Percentiles rank a stretch among this genome's conserved stretches.
phyloP scores from a whole-genome alignment of 2,113 vertebrate genomes.

The Osmerus eperlanus region DNA sequence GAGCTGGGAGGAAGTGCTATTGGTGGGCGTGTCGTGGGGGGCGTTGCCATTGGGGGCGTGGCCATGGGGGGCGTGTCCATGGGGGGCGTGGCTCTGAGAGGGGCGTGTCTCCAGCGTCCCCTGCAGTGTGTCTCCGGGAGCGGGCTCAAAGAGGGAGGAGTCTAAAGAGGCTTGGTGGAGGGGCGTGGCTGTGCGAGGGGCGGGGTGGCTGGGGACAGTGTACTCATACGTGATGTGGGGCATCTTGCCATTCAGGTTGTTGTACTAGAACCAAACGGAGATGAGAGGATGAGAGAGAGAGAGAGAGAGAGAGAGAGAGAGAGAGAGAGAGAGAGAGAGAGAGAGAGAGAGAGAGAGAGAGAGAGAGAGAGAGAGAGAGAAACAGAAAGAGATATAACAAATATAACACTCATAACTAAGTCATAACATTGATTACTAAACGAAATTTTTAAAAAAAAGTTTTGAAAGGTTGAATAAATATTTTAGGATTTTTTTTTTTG shows the following conservation, averaged over 20 bases:
- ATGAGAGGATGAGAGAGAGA: too few relatives aligned
- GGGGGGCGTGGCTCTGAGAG: constrained; percentile 16
- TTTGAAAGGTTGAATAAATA: too few relatives aligned
- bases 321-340: too few relatives aligned
- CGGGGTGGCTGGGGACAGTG: constrained; percentile 70
- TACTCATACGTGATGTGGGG: constrained; percentile 85
- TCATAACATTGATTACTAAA: too few relatives aligned
- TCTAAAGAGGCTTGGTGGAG: constrained; percentile 38
- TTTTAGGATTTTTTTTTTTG: too few relatives aligned
- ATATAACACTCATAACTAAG: too few relatives aligned
- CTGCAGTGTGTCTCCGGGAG: constrained; percentile 3
- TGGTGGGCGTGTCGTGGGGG: constrained; percentile 3
- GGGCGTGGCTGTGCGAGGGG: constrained; percentile 52
- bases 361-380: too few relatives aligned
- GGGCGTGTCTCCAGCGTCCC: not conserved
- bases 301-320: too few relatives aligned
- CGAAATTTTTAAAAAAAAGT: too few relatives aligned
- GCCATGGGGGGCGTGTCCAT: not conserved
- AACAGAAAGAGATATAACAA: too few relatives aligned
- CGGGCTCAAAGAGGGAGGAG: constrained; percentile 15
- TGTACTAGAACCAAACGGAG: constrained; percentile 68
- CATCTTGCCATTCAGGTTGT: constrained; percentile 87
- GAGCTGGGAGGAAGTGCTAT: constrained; percentile 16
- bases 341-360: too few relatives aligned
- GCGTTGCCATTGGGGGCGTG: constrained; percentile 9